Evolutionary conservation across 1,140 invertebrate genomes (phyloP), one percentile per base, ranked within the genome.

Genomic region (Lasaia peninsularis): DNA sequence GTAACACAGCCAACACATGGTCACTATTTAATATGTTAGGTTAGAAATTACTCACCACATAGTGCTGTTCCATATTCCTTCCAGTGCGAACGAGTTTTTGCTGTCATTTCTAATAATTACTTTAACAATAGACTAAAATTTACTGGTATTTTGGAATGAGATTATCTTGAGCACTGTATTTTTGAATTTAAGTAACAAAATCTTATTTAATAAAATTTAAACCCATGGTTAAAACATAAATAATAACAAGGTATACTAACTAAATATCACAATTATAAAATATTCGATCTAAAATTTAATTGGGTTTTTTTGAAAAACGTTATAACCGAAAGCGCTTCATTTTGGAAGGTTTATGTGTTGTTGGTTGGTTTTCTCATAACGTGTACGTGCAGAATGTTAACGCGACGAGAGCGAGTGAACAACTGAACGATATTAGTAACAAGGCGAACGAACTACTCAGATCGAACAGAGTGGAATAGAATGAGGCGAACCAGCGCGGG

Each of bases 51-150:
- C 86, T 89, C 70, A 90, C 89, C 86, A 82, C 80, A 88, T 54
- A 90, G 76, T 69, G 87, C 87, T 75, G 84, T 88, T 80, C 80
- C 85, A 83, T 90, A 90, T 83, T 90, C 88, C 81, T 89, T 90
- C 86, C 82, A 89, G 78, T 90, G 87, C 75, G 83, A 86, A 73
- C 81, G 81, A 80, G 83, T 79, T 78, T 83, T 87, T 68, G 78
- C 78, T 69, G 86, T 82, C 87, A 89, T 89, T 75, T 69, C 66
- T 70, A 77, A 65, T 64, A 68, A 62, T 60, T 66, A 69, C 60
- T 73, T 73, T 63, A 69, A 60, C 65, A 67, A 63, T 59, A 67
- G 67, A 75, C 66, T 74, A 75, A 70, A 60, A 71, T 65, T 66
- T 75, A 83, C 71, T 78, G 80, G 75, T 71, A 52, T 74, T 83